A percentile compares a stretch with the other conserved stretches of the same genome.
Evolutionary conservation across 2,888 invertebrate species (phyloP).

Genomic region (Drosophila paramelanica): DNA sequence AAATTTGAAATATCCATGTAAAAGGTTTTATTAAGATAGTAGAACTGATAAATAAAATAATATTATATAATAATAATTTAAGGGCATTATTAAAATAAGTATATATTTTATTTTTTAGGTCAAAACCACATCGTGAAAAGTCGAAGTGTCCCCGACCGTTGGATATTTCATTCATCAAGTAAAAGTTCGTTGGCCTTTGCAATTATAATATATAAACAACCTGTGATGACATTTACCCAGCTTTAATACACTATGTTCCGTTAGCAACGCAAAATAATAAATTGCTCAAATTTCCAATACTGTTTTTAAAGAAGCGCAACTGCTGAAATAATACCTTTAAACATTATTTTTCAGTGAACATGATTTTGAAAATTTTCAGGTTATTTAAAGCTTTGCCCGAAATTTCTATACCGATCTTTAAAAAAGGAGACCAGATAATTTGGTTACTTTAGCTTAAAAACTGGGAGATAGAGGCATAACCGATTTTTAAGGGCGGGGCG

Average conservation of each 20-base stretch:
- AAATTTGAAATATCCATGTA: conserved; percentile 10
- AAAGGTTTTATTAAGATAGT: conserved; percentile 12
- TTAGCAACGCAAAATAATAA: conserved; percentile 38
- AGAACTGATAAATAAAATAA: conserved; percentile 6
- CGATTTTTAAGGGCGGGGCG: no score
- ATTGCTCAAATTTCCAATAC: conserved; percentile 5
- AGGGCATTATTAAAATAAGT: neutral
- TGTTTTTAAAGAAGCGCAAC: neutral
- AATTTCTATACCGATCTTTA: no score
- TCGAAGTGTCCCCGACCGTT: neutral
- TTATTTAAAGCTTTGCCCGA: no score
- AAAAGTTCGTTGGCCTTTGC: neutral
- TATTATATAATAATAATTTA: neutral
- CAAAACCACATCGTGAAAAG: no score
- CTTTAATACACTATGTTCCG: conserved; percentile 70
- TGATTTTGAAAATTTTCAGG: no score
- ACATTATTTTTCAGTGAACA: no score
- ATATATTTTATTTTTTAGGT: neutral
- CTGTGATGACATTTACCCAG: conserved; percentile 68
- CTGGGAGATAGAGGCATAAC: no score
- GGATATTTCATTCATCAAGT: neutral
- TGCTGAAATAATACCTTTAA: no score
- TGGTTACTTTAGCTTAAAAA: no score
- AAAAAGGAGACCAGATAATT: no score
- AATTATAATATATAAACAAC: neutral